Evolutionary conservation across 1,140 invertebrate species (phyloP).

Genomic region (Drosophila guanche): DNA sequence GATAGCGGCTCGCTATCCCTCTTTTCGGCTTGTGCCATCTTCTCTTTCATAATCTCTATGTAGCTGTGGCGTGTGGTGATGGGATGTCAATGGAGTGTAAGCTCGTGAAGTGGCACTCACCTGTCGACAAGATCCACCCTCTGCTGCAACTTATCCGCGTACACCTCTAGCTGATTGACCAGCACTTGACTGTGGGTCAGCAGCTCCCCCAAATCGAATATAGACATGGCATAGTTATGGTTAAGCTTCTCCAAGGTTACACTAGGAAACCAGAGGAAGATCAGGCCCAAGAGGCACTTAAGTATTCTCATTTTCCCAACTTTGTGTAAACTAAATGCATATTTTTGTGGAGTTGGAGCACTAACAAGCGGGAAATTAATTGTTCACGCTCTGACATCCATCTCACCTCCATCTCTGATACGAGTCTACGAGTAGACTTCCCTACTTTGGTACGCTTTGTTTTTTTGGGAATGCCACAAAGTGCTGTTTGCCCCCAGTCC

Average conservation of each 20-base stretch:
- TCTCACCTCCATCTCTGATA: too few species aligned
- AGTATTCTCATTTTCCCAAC: neutral
- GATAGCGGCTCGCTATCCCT: neutral
- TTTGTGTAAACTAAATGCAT: neutral
- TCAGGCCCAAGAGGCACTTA: neutral
- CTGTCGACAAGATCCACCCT: neutral
- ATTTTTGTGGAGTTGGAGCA: too few species aligned
- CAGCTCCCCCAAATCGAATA: neutral
- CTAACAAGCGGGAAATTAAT: too few species aligned
- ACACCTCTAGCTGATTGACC: neutral
- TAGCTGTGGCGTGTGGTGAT: neutral
- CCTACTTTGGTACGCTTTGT: neutral
- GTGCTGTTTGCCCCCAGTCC: neutral
- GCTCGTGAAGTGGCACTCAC: neutral
- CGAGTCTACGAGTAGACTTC: too few species aligned
- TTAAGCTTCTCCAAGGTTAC: neutral
- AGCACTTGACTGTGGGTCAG: neutral
- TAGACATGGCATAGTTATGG: neutral
- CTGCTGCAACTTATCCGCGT: conserved; percentile 1
- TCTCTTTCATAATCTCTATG: neutral
- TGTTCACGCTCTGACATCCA: too few species aligned
- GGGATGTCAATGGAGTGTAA: too few species aligned
- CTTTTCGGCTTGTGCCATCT: neutral
- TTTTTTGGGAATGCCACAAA: neutral
- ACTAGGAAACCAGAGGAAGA: neutral